Evolutionary conservation across 2,113 vertebrate species (phyloP), one percentile per base, ranked within the genome.

Genomic region (Hippocampus guttulatus): DNA sequence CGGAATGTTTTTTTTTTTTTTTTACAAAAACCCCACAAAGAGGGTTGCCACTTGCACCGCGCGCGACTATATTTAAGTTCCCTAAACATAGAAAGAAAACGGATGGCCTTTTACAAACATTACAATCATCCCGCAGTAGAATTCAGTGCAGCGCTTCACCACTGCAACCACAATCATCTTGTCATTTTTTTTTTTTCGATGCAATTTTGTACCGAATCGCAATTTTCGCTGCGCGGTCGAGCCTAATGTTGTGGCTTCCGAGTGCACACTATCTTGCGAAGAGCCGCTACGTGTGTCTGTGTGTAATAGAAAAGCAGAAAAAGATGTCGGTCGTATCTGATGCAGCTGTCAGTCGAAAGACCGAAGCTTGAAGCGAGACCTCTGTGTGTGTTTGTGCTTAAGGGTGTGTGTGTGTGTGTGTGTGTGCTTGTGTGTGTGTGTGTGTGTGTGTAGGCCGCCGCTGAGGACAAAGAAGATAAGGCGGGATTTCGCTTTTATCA

Each of bases 321-420:
- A 25, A 78, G 75, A 85, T 76, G 76, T 83, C 77, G 79, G 70
- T 66, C 15, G 63, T 76, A 85, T 88, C 83, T 85, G 82, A 85
- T 86, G 79, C 67, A 71, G 70, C 73, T 76, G 68, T 75, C 73
- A 79, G 79, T 77, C 78, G 68, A 52, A 69, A 57, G 67, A 63
- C 71, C 14, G 72, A 69, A 74, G 80, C 74, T 80, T 66, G 71
- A 68, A 25, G 69, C 64, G 33, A n/a, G 52, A 47, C 38, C 52
- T 25, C 47, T 11, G 20, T 55, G 63, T 23, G 58, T 66, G n/a
- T 70, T 51, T 71, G 12, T 7, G 33, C 30, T 33, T 33, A 33
- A 5, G 30, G 30, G 30, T 30, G 65, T 73, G 41, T 68, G 30
- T 67, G 67, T 68, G 68, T 62, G 49, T 45, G 61, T 51, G 68